These are phyloP conservation scores for Agapornis roseicollis DNA, from an alignment of 2,113 vertebrate genomes.

Conservation along the genomic window DNA sequence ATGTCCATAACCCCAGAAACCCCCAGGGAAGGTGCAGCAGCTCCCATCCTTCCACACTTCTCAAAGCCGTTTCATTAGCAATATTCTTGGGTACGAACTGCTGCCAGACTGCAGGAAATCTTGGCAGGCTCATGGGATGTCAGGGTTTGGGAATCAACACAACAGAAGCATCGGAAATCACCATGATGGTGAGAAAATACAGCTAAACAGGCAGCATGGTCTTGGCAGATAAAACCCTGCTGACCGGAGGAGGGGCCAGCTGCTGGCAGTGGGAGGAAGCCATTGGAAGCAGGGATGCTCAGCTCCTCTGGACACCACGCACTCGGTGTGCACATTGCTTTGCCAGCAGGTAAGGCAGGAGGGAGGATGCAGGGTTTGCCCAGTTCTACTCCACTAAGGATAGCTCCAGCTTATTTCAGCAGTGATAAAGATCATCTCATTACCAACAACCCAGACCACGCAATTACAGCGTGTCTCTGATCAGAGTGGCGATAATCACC, in stretches of 20 bases:
- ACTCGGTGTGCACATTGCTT: conserved; percentile 57
- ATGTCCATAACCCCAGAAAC: neutral
- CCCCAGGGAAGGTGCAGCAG: neutral
- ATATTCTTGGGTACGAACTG: neutral
- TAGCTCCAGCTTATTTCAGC: neutral
- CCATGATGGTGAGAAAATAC: rapidly evolving
- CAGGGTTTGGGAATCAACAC: neutral
- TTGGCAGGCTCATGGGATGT: neutral
- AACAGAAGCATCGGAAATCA: neutral
- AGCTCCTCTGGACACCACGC: rapidly evolving
- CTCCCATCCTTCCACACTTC: neutral
- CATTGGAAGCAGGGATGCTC: neutral
- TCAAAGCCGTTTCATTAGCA: conserved; percentile 7
- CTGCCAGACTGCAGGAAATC: neutral
- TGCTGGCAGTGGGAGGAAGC: neutral
- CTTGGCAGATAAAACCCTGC: neutral
- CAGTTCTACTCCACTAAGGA: conserved; percentile 11
- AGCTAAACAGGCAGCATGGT: neutral
- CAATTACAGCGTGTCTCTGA: neutral
- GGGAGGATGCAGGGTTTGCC: neutral
- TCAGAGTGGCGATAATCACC: neutral
- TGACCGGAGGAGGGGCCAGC: neutral
- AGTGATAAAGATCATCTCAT: neutral
- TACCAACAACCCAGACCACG: neutral
- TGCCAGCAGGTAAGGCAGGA: neutral